A percentile compares a stretch with the other conserved stretches of the same genome.
These are phyloP conservation scores for Tanytarsus gracilentus DNA, from an alignment of 2,888 invertebrate genomes.

Conservation along the genomic window DNA sequence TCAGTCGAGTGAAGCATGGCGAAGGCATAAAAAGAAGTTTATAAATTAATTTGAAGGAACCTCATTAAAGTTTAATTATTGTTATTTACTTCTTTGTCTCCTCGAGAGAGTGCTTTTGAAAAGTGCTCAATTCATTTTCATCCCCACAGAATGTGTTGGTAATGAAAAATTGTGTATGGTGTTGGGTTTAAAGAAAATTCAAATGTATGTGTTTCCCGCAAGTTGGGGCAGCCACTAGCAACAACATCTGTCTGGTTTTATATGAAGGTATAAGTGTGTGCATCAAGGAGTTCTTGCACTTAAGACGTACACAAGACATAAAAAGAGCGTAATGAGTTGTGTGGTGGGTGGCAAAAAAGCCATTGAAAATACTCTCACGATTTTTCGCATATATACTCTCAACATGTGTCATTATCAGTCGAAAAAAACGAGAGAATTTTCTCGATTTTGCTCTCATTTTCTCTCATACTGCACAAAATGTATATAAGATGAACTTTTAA, in stretches of 20 bases:
- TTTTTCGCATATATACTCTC: too few species aligned
- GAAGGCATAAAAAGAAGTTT: too few species aligned
- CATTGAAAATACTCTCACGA: not conserved
- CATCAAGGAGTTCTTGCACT: constrained; percentile 4
- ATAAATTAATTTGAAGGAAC: too few species aligned
- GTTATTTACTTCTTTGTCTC: too few species aligned
- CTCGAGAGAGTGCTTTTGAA: too few species aligned
- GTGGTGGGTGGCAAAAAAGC: not conserved
- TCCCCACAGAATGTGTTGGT: constrained; percentile 22
- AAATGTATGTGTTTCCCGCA: not conserved
- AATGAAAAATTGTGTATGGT: constrained; percentile 4
- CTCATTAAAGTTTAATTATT: too few species aligned
- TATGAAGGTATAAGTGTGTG: constrained; percentile 10
- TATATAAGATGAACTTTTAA: constrained; percentile 28
- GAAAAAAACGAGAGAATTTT: not conserved
- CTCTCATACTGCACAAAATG: not conserved
- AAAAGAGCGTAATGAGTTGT: too few species aligned
- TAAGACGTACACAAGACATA: not conserved
- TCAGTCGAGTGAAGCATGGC: too few species aligned
- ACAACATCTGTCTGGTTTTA: constrained; percentile 6
- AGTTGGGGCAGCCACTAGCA: not conserved
- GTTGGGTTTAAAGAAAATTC: not conserved
- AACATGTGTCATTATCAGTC: too few species aligned
- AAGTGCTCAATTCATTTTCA: not conserved
- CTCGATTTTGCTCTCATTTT: not conserved